Evolutionary conservation across 1,140 invertebrate genomes (phyloP), one percentile per base, ranked within the genome.

Genomic region (Mycetomoellerius zeteki): DNA sequence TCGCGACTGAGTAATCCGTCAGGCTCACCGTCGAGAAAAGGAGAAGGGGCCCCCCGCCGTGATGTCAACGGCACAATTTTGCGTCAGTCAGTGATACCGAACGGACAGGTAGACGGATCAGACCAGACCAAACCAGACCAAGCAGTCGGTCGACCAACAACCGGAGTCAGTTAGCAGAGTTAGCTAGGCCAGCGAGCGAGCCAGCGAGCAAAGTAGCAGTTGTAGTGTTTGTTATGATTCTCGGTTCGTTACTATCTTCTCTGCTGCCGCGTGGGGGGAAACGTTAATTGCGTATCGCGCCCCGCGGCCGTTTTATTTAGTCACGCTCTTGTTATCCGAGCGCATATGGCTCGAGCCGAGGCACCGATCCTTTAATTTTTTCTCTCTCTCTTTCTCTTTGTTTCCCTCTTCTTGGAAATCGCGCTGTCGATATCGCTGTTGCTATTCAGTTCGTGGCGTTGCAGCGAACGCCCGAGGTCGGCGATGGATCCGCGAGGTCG

Each of bases 281-380:
- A 87, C 72, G 86, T 89, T 91, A 93, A 93, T 91, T 93, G 90
- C 92, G 92, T 86, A 91, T 93, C 87, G 85, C 78, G 85, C 72
- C 47, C 85, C 65, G 65, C 47, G 19, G 27, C 16, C 71, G 71
- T 85, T 88, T 82, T 91, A 88, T 90, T 90, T 91, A 58, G 80
- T 89, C 73, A 85, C 80, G 80, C 62, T 91, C 52, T 67, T 87
- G 27, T 90, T 88, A 84, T 85, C 71, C 30, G 54, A 50, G 37
- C 64, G 89, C 71, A 56, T 86, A 88, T 86, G 76, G 75, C 73
- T 90, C 72, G 56, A 67, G 50, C 82, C 16, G 58, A 72, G 76
- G 67, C 69, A 81, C 21, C 27, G 50, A 71, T 56, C 30, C 82
- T 84, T 65, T 64, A 58, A 47, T 67, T 69, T 65, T 64, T 21